Conservation (phyloP, 2,888 invertebrate species). For the Lasioglossum villosulum region DNA sequence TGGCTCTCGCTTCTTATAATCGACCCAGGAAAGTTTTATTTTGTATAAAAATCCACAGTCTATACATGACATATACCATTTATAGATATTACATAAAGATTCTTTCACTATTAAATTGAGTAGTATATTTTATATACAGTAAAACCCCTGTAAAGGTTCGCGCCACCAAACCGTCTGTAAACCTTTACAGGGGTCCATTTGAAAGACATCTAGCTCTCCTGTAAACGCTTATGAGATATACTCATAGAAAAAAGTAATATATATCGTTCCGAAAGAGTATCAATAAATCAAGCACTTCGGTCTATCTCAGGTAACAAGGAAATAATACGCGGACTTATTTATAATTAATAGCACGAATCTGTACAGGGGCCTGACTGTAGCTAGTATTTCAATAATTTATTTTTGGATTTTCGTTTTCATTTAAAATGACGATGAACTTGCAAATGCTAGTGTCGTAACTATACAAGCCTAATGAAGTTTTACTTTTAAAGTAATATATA, state of each 20-base stretch:
- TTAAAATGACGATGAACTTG: conserved; percentile 4
- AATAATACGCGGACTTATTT: neutral
- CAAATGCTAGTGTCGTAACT: neutral
- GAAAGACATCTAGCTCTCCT: neutral
- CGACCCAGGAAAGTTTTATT: neutral
- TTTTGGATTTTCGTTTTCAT: conserved; percentile 19
- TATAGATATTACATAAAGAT: conserved; percentile 25
- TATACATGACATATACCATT: conserved; percentile 23
- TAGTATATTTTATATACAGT: conserved; percentile 29
- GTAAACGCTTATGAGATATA: neutral
- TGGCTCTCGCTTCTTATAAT: neutral
- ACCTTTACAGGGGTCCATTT: conserved; percentile 5
- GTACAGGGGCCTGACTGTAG: conserved; percentile 6
- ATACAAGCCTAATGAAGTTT: conserved; percentile 18
- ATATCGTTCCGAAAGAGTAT: neutral
- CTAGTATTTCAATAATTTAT: conserved; percentile 37
- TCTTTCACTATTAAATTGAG: conserved; percentile 18
- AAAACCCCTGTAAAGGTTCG: neutral
- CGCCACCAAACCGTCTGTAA: neutral
- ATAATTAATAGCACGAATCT: neutral
- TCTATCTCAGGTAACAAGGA: neutral
- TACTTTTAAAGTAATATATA: conserved; percentile 1
- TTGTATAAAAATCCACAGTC: neutral
- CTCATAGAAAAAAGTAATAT: neutral
- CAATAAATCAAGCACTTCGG: neutral